Evolutionary conservation across 2,113 vertebrate genomes (phyloP).

Genomic region (Lampris megalopsis): DNA sequence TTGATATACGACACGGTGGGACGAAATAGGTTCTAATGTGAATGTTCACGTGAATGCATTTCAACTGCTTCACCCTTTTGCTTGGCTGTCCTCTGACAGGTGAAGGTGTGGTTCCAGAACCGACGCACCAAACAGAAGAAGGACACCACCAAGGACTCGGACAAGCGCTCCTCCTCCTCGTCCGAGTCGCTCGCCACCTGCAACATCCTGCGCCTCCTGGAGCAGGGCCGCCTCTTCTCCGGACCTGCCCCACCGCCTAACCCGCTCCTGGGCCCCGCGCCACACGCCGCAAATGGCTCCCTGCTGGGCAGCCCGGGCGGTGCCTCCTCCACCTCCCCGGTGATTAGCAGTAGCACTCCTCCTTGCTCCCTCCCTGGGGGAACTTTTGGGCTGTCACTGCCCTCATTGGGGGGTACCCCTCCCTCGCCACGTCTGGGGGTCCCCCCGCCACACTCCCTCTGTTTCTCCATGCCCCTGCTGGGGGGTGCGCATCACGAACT

Average conservation of each 20-base stretch:
- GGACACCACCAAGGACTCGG: conserved; percentile 93
- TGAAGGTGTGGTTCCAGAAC: conserved; percentile 98
- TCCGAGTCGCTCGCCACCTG: conserved; percentile 94
- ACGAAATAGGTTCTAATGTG: too few relatives aligned
- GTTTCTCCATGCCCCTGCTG: conserved; percentile 86
- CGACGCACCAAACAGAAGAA: conserved; percentile 98
- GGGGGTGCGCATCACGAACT: conserved; percentile 85
- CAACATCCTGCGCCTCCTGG: conserved; percentile 92
- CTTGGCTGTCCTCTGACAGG: conserved; percentile 75
- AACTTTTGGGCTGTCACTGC: conserved; percentile 81
- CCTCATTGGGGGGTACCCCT: conserved; percentile 76
- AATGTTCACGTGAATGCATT: neutral
- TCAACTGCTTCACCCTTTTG: neutral
- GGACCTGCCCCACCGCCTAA: conserved; percentile 83
- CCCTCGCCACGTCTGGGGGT: conserved; percentile 80
- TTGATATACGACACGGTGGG: too few relatives aligned
- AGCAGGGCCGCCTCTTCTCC: conserved; percentile 89
- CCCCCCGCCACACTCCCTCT: conserved; percentile 78
- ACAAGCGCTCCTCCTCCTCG: conserved; percentile 84
- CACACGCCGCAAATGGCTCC: conserved; percentile 72
- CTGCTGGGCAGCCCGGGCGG: conserved; percentile 78
- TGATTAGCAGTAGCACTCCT: conserved; percentile 72
- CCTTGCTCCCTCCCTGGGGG: conserved; percentile 71
- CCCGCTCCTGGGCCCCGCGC: conserved; percentile 79
- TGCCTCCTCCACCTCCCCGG: conserved; percentile 83